A percentile compares a stretch with the other conserved stretches of the same genome.
phyloP scores from a whole-genome alignment of 2,888 invertebrate species.

The Achlya flavicornis region DNA sequence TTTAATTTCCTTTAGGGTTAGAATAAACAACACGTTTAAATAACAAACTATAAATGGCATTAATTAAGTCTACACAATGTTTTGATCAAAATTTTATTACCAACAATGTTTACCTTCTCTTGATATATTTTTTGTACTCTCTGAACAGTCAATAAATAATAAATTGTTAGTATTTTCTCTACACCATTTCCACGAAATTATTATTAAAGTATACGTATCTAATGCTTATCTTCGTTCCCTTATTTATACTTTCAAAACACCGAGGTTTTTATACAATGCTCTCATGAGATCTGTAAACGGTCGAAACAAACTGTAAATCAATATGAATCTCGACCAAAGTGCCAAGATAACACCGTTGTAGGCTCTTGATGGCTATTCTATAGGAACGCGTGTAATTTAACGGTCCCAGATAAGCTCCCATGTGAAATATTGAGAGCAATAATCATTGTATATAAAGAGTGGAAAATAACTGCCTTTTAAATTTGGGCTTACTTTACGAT shows the following conservation, averaged over 20 bases:
- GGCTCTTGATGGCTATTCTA: constrained; percentile 39
- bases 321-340: constrained; percentile 29
- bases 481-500: background rate
- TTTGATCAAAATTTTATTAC: background rate
- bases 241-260: constrained; percentile 6
- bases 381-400: constrained; percentile 40
- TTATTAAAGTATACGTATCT: background rate
- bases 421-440: constrained; percentile 13
- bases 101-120: background rate
- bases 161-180: too few species aligned
- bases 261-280: constrained; percentile 5
- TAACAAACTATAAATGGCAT: constrained; percentile 16
- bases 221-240: background rate
- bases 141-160: too few species aligned
- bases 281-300: constrained; percentile 13
- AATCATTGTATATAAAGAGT: constrained; percentile 8
- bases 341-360: constrained; percentile 36
- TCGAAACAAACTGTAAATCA: constrained; percentile 33
- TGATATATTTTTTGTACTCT: background rate
- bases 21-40: constrained; percentile 17
- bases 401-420: constrained; percentile 32
- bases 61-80: background rate
- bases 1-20: constrained; percentile 34
- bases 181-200: too few species aligned
- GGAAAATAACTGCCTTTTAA: background rate